Base-by-base conservation (phyloP, 2,888 invertebrate species). In the Phoenoteleia sp. region DNA sequence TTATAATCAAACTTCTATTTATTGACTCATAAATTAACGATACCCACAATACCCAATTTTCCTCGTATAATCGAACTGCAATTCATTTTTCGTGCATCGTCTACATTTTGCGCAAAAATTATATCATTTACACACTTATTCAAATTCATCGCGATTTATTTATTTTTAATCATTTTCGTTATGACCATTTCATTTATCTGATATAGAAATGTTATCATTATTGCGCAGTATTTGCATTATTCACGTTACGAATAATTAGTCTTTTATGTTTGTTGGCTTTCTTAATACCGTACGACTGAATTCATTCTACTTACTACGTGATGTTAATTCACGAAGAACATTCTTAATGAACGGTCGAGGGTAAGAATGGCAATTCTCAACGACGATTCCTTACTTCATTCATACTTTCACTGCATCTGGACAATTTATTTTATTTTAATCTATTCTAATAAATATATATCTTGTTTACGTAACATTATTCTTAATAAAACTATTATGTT, bases 171-270 rank as follows among this genome's bases (percentile, higher is more conserved):
- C 47, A 21, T 47, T 47, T 33, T 11, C 21, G 23, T 54, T 15
- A 49, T 23, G 11, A 15, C 49, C 39, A 7, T 42, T 64, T 25
- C 42, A n/a, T n/a, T n/a, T n/a, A n/a, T n/a, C n/a, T 47, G 60
- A 25, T 23, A 23, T 33, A 7, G 23, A 19, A 23, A 72, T 45
- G 27, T 3, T 36, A 49, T 60, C 47, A 62, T 74, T 74, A 60
- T 74, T 60, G 36, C 52, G 29, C 33, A 11, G 17, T 17, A 17
- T 4, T 29, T 74, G 72, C 58, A 85, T 85, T 71, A 85, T 85
- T 81, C 85, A 85, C 79, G 62, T 64, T 39, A 19, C 71, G 76
- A 81, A 80, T 81, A 85, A 82, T 85, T 85, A 85, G 75, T 66
- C 75, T 71, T 82, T 85, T 77, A 77, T 60, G 79, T 58, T 81